A percentile compares a stretch with the other conserved stretches of the same genome.
Evolutionary conservation across 2,888 invertebrate species (phyloP).

Genomic region (Cremastinae sp.): DNA sequence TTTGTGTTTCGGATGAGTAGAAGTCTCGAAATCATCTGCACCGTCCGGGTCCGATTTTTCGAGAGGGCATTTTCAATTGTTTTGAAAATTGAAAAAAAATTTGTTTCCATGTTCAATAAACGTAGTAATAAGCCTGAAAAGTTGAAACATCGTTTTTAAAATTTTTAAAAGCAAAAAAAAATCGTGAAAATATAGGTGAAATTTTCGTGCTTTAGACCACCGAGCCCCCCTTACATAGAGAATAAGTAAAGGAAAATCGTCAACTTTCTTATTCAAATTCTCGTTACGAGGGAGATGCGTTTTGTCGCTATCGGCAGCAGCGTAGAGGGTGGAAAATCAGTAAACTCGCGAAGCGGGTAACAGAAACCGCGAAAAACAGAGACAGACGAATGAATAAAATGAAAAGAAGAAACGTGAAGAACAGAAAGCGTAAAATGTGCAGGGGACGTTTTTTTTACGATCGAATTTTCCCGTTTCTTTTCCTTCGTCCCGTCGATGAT

Average conservation of each 20-base stretch:
- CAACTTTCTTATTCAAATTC: conserved; percentile 15
- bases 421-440: conserved; percentile 29
- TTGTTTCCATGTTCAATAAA: too few species aligned
- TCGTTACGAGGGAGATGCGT: conserved; percentile 1
- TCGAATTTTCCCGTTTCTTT: conserved; percentile 56
- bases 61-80: too few species aligned
- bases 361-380: conserved; percentile 13
- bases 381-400: background rate
- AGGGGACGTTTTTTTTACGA: conserved; percentile 47
- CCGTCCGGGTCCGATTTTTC: too few species aligned
- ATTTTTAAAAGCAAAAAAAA: too few species aligned
- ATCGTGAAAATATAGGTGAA: too few species aligned
- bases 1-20: too few species aligned
- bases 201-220: too few species aligned
- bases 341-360: conserved; percentile 32
- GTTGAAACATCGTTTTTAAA: too few species aligned
- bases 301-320: conserved; percentile 30
- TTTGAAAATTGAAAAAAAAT: too few species aligned
- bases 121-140: too few species aligned
- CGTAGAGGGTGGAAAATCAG: conserved; percentile 28
- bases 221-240: too few species aligned
- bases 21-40: too few species aligned
- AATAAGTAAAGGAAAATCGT: conserved; percentile 12
- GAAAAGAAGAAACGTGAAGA: conserved; percentile 2
- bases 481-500: conserved; percentile 47